Evolutionary conservation across 2,888 invertebrate species (phyloP).

Genomic region (Phaedon cochleariae): DNA sequence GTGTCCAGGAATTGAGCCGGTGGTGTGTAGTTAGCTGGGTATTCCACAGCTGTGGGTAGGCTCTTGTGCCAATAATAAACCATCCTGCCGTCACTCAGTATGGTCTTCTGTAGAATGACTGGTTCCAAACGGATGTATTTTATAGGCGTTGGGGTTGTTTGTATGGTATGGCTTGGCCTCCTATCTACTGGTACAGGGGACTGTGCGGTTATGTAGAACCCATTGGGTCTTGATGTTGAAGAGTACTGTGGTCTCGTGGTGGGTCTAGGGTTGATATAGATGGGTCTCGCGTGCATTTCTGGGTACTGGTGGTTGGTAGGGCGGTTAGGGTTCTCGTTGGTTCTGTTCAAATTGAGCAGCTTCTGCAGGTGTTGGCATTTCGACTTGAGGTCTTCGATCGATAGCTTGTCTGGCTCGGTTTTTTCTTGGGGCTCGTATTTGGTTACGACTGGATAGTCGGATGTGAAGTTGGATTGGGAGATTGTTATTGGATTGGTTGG

Average conservation of each 20-base stretch:
- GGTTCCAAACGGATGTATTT: conserved; percentile 59
- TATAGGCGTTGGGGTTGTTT: conserved; percentile 40
- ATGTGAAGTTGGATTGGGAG: conserved; percentile 4
- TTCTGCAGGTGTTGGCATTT: conserved; percentile 53
- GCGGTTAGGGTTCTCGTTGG: conserved; percentile 8
- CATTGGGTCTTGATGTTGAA: conserved; percentile 40
- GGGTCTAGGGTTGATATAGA: conserved; percentile 33
- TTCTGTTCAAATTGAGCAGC: conserved; percentile 38
- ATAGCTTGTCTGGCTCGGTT: conserved; percentile 34
- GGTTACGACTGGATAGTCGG: conserved; percentile 43
- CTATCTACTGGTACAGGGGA: conserved; percentile 21
- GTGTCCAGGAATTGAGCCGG: background rate
- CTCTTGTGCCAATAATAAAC: conserved; percentile 58
- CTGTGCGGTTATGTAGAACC: conserved; percentile 52
- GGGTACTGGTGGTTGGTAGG: conserved; percentile 20
- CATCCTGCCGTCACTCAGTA: conserved; percentile 56
- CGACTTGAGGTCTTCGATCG: conserved; percentile 50
- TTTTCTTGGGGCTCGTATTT: conserved; percentile 41
- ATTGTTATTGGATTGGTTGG: background rate
- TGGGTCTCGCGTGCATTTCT: conserved; percentile 24
- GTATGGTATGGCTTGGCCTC: conserved; percentile 29
- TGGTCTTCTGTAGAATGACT: conserved; percentile 58
- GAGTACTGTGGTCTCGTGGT: conserved; percentile 26
- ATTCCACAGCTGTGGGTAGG: conserved; percentile 50
- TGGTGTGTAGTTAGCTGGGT: conserved; percentile 12